Evolutionary conservation across 1,140 invertebrate genomes (phyloP), one percentile per base, ranked within the genome.

Genomic region (Batillaria attramentaria): DNA sequence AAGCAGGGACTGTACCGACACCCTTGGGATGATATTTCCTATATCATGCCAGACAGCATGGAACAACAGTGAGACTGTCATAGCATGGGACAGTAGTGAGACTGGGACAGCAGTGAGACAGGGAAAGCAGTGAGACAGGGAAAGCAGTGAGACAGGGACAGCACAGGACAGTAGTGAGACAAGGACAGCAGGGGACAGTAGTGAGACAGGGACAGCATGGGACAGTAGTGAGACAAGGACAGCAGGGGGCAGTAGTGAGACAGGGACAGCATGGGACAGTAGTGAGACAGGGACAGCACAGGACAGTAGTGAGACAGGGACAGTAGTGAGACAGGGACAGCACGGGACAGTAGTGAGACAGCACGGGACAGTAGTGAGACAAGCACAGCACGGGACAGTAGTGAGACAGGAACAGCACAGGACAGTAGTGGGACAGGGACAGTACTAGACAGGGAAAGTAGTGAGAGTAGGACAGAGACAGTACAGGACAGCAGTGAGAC

Each of bases 11-110:
- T 99, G 10, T 99, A 99, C 91, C 95, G 99, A 84, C 98, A 99
- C 92, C 99, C 99, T 24, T 99, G 98, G 98, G 99, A 99, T 91
- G 99, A 99, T 90, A 99, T 99, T 91, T 98, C 97, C 6, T 99
- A 99, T 90, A 96, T 99, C 87, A 93, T 99, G 86, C 96, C 96
- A 2, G 96, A 97, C 69, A 85, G 82, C 0, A 72, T 79, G 65
- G 77, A 73, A 54, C 70, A 73, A 5, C 41, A 60, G 37, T 78
- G 37, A 66, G 77, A 57, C 43, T 41, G 28, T 16, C 57, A 72
- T 35, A 57, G 50, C 43, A 72, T 72, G 18, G 50, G 31, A 50
- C 24, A 2, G 2, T 37, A n/a, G 24, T 35, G 6, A 3, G 28
- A 16, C 10, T n/a, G 13, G 16, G 73, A 75, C 39, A 28, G 4